Evolutionary conservation across 1,140 invertebrate species (phyloP), one percentile per base, ranked within the genome.

Genomic region (Temnothorax nylanderi): DNA sequence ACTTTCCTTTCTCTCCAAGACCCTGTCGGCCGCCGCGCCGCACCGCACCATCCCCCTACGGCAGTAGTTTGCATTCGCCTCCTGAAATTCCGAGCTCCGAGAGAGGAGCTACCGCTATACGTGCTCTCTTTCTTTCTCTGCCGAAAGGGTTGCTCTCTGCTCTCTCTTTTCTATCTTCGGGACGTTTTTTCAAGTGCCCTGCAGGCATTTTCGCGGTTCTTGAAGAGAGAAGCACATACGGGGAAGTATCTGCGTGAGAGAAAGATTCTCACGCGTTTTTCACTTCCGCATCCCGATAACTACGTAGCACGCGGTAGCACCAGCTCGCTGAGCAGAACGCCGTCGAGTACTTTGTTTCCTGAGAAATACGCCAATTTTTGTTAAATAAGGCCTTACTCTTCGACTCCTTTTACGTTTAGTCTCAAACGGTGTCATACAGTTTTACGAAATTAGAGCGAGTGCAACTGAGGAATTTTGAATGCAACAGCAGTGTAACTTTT

Each of bases 61-160:
- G 41, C 84, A 72, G n/a, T 91, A 81, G 89, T 89, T 90, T 90
- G 84, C 88, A 90, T 90, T 87, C 84, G 65, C 65, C 77, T 47
- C 62, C 76, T 75, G 76, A 89, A 88, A 89, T 88, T 89, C 86
- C 37, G 21, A 60, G 58, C 86, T 89, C 86, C 37, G 21, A 60
- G 58, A 77, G 69, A 47, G 51, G 60, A 78, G 86, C 85, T 85
- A 86, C 51, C 62, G 47, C 54, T 58, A 75, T 60, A 49, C 34
- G 5, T n/a, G 49, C 4, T 21, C 13, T 32, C 71, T 54, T 18
- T 75, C 18, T 71, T 32, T 80, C 13, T n/a, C 64, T 10, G 5
- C 3, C 16, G 8, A 26, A 32, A 54, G 41, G 44, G 60, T 69
- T 71, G 76, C 26, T 4, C 10, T 26, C 18, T 13, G 21, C 7